Evolutionary conservation across 1,140 invertebrate genomes (phyloP).

Genomic region (Carposina sasakii): DNA sequence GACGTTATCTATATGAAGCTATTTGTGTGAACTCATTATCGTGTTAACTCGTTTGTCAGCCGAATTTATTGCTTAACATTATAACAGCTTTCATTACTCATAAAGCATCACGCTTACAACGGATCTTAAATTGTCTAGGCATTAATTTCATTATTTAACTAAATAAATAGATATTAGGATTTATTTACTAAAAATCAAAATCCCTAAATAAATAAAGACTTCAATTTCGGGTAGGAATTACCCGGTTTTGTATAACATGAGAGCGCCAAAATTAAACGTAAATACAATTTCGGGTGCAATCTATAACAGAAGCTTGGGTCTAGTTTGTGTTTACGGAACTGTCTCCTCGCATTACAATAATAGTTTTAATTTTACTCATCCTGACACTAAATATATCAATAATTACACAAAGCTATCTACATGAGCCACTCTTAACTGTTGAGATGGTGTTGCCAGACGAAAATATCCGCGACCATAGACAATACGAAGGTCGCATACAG

Average conservation of each 20-base stretch:
- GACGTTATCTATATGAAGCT: constrained; percentile 31
- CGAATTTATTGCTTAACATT: constrained; percentile 11
- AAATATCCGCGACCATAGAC: constrained; percentile 20
- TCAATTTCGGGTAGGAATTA: constrained; percentile 37
- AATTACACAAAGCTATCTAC: constrained; percentile 72
- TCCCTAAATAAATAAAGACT: constrained; percentile 35
- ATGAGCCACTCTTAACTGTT: constrained; percentile 56
- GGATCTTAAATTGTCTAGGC: too few relatives aligned
- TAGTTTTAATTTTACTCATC: constrained; percentile 43
- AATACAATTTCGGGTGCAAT: constrained; percentile 31
- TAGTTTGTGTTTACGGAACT: constrained; percentile 38
- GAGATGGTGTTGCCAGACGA: constrained; percentile 39
- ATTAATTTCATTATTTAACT: constrained; percentile 56
- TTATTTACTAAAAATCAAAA: constrained; percentile 59
- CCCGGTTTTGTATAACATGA: constrained; percentile 29
- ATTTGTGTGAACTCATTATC: constrained; percentile 42
- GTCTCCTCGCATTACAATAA: constrained; percentile 31
- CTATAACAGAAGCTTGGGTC: constrained; percentile 34
- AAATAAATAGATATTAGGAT: constrained; percentile 49
- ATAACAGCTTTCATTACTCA: too few relatives aligned
- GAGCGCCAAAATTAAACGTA: constrained; percentile 47
- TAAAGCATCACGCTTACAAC: too few relatives aligned
- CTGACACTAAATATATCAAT: constrained; percentile 64
- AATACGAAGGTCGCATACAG: too few relatives aligned
- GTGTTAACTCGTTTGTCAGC: constrained; percentile 9